Evolutionary conservation across 2,113 vertebrate species (phyloP).

Genomic region (Uria aalge): DNA sequence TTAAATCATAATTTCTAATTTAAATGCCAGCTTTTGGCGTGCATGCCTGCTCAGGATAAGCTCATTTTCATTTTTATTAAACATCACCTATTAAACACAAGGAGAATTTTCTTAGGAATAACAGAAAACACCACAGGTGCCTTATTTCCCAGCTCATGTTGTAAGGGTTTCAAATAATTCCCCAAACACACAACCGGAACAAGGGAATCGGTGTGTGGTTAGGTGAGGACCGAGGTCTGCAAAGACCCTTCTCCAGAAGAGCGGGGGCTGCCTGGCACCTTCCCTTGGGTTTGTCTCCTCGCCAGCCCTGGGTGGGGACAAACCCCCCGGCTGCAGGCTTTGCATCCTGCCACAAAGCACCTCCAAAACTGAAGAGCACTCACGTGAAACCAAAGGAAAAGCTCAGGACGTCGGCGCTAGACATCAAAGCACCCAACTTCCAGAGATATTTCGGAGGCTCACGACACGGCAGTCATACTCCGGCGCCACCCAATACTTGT

Average conservation of each 20-base stretch:
- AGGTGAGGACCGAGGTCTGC: neutral
- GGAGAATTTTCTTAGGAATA: constrained; percentile 41
- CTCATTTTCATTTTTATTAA: constrained; percentile 73
- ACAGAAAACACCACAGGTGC: constrained; percentile 47
- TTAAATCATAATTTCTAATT: constrained; percentile 73
- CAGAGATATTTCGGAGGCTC: neutral
- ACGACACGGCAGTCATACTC: fast-evolving
- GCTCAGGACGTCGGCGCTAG: fast-evolving
- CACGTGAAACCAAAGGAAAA: fast-evolving
- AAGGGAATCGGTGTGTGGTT: neutral
- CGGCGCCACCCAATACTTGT: neutral
- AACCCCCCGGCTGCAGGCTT: neutral
- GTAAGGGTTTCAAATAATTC: neutral
- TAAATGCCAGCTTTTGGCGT: constrained; percentile 67
- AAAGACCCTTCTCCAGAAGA: neutral
- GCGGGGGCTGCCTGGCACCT: neutral
- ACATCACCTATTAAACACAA: constrained; percentile 64
- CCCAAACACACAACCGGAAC: neutral
- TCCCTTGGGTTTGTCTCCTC: neutral
- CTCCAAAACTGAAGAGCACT: fast-evolving
- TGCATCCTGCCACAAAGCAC: neutral
- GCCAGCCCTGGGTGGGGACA: neutral
- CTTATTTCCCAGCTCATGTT: neutral
- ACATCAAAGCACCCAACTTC: neutral
- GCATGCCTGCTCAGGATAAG: constrained; percentile 62